Evolutionary conservation across 2,797 vertebrate genomes (phyloP), one percentile per base, ranked within the genome.

Genomic region (Enteromius viviparus): DNA sequence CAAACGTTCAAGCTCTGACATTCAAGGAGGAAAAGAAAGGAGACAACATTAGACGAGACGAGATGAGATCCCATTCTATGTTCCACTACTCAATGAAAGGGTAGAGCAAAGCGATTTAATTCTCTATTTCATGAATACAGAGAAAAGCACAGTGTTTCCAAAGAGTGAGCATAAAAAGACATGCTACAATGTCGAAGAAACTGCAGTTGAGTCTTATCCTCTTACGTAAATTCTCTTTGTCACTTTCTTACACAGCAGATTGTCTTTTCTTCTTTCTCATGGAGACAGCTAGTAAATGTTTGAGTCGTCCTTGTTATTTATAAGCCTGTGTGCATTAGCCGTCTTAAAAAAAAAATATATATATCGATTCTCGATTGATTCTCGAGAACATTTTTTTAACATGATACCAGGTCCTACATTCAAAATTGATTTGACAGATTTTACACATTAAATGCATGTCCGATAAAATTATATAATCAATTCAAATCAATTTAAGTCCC

Each of bases 21-120:
- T 47, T 51, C 15, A 26, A 14, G 15, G 15, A 82, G 11, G 14
- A 66, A 42, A 71, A 80, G 40, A 60, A 80, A 80, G 11, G 37
- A 47, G 42, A 81, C 69, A 55, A 42, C 71, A 82, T 40, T 42
- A 65, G 58, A 49, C 26, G 26, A 14, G 3, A 26, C 10, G 6
- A 40, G 32, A 75, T 15, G 9, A 40, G 32, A 82, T 74, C 60
- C 72, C n/a, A 21, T 75, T 82, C 71, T 82, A 29, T 53, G 32
- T 82, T 82, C 47, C 60, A 76, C 62, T 68, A 15, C 34, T 65
- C 47, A 53, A 82, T 76, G 42, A 51, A 82, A 82, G 23, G n/a
- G 23, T 51, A 58, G 19, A 7, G 69, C 32, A 79, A 79, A 79
- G 19, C 19, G 3, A 32, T 80, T 45, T 62, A 32, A 80, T 58